These are phyloP conservation scores for Actinia tenebrosa DNA, from an alignment of 64 coral and sea anemone genomes.

Conservation along the genomic window DNA sequence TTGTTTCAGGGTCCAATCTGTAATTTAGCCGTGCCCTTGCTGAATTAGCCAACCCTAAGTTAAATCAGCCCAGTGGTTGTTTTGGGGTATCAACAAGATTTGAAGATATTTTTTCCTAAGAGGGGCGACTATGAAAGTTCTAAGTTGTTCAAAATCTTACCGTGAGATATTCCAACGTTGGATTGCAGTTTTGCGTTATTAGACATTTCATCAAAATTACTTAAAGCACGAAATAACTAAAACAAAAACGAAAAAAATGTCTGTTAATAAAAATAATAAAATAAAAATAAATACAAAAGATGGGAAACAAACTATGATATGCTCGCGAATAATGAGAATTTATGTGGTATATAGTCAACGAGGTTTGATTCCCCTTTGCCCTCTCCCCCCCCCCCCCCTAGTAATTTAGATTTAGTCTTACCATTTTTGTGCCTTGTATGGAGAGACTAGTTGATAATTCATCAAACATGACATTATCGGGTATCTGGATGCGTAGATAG, in stretches of 20 bases:
- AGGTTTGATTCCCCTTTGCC: too few species aligned
- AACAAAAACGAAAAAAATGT: background rate
- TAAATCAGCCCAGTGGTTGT: too few species aligned
- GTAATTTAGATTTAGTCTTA: background rate
- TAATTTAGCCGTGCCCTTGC: too few species aligned
- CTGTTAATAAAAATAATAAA: background rate
- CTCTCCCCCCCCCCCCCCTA: too few species aligned
- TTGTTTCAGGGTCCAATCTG: too few species aligned
- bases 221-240: constrained; percentile 32
- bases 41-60: too few species aligned
- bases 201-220: constrained; percentile 39
- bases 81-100: too few species aligned
- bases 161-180: background rate
- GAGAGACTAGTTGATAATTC: constrained; percentile 60
- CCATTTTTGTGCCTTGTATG: constrained; percentile 61
- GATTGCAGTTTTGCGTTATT: background rate
- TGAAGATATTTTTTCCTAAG: too few species aligned
- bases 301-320: background rate
- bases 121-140: too few species aligned
- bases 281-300: background rate
- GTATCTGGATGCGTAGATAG: constrained; percentile 4
- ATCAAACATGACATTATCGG: constrained; percentile 74
- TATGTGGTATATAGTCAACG: too few species aligned
- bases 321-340: too few species aligned
- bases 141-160: background rate